These are phyloP conservation scores for Drosophila subpulchrella DNA, from an alignment of 1,140 invertebrate genomes.

Conservation along the genomic window DNA sequence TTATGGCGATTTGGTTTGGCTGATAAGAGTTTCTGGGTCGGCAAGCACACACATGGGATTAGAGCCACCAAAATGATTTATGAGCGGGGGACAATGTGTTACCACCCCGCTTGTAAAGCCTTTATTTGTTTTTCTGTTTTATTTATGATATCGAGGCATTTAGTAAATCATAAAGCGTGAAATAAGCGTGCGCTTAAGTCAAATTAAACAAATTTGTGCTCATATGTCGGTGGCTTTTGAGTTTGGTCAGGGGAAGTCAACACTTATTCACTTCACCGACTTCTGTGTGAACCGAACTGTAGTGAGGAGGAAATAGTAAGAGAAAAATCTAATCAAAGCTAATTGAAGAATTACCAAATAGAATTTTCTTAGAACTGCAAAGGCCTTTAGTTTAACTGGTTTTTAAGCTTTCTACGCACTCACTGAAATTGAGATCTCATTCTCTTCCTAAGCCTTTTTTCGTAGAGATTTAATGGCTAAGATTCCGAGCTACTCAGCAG, in stretches of 20 bases:
- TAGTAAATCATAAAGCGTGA: slow-evolving; percentile 70
- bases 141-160: slow-evolving; percentile 71
- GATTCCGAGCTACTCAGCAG: slow-evolving; percentile 49
- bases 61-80: slow-evolving; percentile 57
- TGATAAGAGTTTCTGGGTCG: slow-evolving; percentile 64
- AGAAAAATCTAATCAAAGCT: slow-evolving; percentile 12
- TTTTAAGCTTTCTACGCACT: slow-evolving; percentile 62
- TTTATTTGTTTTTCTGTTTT: slow-evolving; percentile 30
- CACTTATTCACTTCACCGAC: slow-evolving; percentile 65
- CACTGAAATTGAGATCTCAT: slow-evolving; percentile 47
- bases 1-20: slow-evolving; percentile 2
- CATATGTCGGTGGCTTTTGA: slow-evolving; percentile 50
- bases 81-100: slow-evolving; percentile 41
- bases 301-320: neutral
- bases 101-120: slow-evolving; percentile 27
- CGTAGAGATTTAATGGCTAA: slow-evolving; percentile 47
- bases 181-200: slow-evolving; percentile 52
- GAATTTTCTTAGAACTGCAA: slow-evolving; percentile 18
- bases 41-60: slow-evolving; percentile 43
- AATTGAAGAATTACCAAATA: slow-evolving; percentile 2
- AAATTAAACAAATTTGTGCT: slow-evolving; percentile 58
- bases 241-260: slow-evolving; percentile 54
- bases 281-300: slow-evolving; percentile 56
- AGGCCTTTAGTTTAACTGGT: slow-evolving; percentile 7
- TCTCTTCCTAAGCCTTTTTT: slow-evolving; percentile 11